Percentiles rank a stretch among this genome's conserved stretches.
These are phyloP conservation scores for Hystrix cristata DNA, from an alignment of 2,113 vertebrate species.

Conservation along the genomic window DNA sequence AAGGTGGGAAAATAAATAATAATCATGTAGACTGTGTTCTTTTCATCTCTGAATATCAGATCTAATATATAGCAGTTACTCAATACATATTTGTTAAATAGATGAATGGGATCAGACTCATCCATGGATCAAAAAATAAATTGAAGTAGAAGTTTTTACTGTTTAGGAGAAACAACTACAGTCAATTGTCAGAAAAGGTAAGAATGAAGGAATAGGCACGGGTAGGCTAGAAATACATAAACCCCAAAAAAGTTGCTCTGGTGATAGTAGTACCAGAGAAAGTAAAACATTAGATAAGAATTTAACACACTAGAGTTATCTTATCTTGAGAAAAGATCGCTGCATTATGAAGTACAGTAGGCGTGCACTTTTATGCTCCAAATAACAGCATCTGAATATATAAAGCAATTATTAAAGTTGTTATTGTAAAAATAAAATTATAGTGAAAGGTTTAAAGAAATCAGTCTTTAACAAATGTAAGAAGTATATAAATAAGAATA, in stretches of 20 bases:
- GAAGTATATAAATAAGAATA: slow-evolving; percentile 22
- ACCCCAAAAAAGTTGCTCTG: neutral
- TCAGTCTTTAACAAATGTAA: neutral
- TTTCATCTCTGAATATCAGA: neutral
- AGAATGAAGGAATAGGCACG: neutral
- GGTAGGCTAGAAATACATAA: neutral
- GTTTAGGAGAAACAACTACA: neutral
- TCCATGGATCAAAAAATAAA: neutral
- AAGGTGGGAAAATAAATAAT: neutral
- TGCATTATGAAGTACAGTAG: neutral
- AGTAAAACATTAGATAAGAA: neutral
- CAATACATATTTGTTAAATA: neutral
- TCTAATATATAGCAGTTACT: neutral
- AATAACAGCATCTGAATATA: neutral
- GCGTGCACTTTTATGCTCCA: neutral
- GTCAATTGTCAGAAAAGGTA: neutral
- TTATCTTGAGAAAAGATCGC: neutral
- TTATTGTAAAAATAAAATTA: slow-evolving; percentile 17
- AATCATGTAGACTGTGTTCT: neutral
- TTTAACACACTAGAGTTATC: neutral
- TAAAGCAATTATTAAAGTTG: slow-evolving; percentile 30
- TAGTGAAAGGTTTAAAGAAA: neutral
- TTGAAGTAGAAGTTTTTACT: neutral
- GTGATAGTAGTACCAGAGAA: neutral
- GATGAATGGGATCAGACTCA: neutral